phyloP scores from a whole-genome alignment of 2,113 vertebrate species.

The Oncorhynchus tshawytscha region DNA sequence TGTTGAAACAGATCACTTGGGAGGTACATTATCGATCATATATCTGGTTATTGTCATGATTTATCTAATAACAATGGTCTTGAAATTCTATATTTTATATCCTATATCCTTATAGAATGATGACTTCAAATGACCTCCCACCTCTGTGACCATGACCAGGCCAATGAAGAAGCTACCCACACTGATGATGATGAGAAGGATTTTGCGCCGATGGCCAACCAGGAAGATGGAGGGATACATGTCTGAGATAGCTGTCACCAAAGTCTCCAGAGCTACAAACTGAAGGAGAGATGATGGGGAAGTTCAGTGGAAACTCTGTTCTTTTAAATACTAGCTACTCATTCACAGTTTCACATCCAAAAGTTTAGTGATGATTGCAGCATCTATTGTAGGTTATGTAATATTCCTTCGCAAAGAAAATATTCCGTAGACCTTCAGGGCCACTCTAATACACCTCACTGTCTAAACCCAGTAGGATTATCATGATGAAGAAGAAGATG shows the following conservation, averaged over 20 bases:
- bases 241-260: constrained; percentile 72
- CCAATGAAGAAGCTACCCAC: constrained; percentile 67
- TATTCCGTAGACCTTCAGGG: not conserved
- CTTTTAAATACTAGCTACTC: too few relatives aligned
- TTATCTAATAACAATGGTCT: not conserved
- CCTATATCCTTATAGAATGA: too few relatives aligned
- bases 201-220: constrained; percentile 72
- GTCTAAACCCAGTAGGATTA: constrained; percentile 77
- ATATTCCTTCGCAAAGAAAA: not conserved
- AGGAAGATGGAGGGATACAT: constrained; percentile 70
- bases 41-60: not conserved
- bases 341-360: too few relatives aligned
- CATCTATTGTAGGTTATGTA: too few relatives aligned
- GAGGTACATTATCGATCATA: too few relatives aligned
- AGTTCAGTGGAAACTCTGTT: too few relatives aligned
- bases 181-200: constrained; percentile 68
- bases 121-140: constrained; percentile 49
- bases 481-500: constrained; percentile 76
- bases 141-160: constrained; percentile 77
- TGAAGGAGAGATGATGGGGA: constrained; percentile 42
- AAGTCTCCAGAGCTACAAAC: constrained; percentile 77
- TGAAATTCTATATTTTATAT: too few relatives aligned
- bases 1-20: too few relatives aligned
- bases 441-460: constrained; percentile 64
- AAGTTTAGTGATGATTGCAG: too few relatives aligned